Evolutionary conservation across 1,140 invertebrate species (phyloP).

Genomic region (Heliconius hermathena): DNA sequence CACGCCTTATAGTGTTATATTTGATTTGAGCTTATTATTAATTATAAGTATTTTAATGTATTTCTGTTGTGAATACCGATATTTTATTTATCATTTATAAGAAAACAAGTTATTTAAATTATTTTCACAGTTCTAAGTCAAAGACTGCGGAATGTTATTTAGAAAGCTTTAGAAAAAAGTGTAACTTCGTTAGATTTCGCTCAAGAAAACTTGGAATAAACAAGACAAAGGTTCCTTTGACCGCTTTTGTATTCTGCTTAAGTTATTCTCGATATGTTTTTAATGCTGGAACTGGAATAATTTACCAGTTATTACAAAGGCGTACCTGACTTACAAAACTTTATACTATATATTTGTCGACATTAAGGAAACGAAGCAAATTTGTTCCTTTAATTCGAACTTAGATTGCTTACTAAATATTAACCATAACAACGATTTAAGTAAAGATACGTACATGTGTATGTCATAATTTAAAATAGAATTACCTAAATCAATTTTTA

Average conservation of each 20-base stretch:
- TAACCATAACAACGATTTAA: too few species aligned
- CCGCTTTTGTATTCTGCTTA: slow-evolving; percentile 8
- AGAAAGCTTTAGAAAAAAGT: neutral
- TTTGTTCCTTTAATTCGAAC: too few species aligned
- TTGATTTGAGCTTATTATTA: too few species aligned
- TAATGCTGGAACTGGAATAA: slow-evolving; percentile 8
- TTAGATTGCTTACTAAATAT: too few species aligned
- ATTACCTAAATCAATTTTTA: too few species aligned
- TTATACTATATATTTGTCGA: neutral
- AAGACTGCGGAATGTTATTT: neutral
- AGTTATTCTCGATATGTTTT: slow-evolving; percentile 11
- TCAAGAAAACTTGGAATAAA: slow-evolving; percentile 7
- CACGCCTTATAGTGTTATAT: too few species aligned
- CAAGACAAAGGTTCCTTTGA: slow-evolving; percentile 8
- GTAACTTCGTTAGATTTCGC: slow-evolving; percentile 8
- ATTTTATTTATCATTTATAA: too few species aligned
- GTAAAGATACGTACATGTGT: neutral
- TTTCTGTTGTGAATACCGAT: too few species aligned
- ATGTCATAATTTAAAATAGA: neutral
- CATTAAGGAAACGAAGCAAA: too few species aligned
- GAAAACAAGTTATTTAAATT: too few species aligned
- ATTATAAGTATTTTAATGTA: too few species aligned
- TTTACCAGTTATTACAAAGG: neutral
- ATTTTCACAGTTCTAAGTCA: neutral
- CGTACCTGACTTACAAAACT: neutral